Base-by-base conservation (phyloP, 2,113 vertebrate species). In the Stictonetta naevosa region DNA sequence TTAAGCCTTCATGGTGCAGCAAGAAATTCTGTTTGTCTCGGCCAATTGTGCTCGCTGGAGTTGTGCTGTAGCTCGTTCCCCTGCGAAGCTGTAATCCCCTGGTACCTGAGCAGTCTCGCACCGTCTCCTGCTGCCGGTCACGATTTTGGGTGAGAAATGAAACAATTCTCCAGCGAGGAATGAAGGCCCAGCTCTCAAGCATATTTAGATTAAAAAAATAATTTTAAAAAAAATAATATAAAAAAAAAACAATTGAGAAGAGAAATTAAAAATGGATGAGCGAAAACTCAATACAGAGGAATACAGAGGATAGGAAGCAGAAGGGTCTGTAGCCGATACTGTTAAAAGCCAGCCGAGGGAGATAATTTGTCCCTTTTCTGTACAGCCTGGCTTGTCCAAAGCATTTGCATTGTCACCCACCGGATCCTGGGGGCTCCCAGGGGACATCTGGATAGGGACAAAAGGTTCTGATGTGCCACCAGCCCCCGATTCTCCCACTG, bases 371-470 rank as follows among this genome's bases (percentile, higher is more conserved):
- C 44, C 55, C 12, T 80, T 74, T 68, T 29, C 62, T 67, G 38
- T 36, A 6, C 36, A 55, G 15, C 25, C 60, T 72, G 36, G 21
- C 17, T 69, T 33, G 20, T 2, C 15, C 17, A 3, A 2, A 42
- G 25, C 50, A 13, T 14, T 18, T 3, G 0, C 48, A 3, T 16
- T 13, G 15, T 22, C 31, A 4, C 20, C 28, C 40, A 0, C 0
- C 1, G 38, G 58, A 2, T 42, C 38, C 71, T 67, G 81, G 56
- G 22, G 75, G 38, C n/a, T 72, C 13, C 16, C 56, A 48, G 16
- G 55, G 69, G 82, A 31, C 67, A 38, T 33, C 83, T 63, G 3
- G 6, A 6, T 10, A 31, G 73, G 42, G 40, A 68, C 1, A 2
- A 48, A 22, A 0, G 5, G 16, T 36, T 63, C 18, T 69, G 33